Conservation (phyloP, 2,113 vertebrate species). For the Hiodon tergisus region DNA sequence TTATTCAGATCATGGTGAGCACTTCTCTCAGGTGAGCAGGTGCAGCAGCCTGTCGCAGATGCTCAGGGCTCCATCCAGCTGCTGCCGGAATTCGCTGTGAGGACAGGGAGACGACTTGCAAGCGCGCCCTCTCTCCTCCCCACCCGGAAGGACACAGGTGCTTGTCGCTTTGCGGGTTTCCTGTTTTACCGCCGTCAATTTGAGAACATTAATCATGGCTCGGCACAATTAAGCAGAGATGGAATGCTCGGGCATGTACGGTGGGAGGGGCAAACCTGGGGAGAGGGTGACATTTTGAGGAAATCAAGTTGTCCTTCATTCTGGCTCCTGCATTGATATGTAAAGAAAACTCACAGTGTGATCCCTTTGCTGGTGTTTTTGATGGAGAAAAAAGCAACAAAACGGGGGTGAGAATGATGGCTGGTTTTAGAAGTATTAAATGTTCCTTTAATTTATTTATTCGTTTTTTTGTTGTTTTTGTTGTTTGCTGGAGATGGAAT, state of each 20-base stretch:
- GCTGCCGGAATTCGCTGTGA: slow-evolving; percentile 39
- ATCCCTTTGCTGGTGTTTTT: no score
- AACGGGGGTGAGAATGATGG: not conserved
- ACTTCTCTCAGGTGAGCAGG: slow-evolving; percentile 58
- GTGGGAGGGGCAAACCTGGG: slow-evolving; percentile 45
- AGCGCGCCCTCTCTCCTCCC: not conserved
- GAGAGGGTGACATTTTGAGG: slow-evolving; percentile 54
- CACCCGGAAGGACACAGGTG: slow-evolving; percentile 35
- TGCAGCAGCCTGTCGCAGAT: slow-evolving; percentile 58
- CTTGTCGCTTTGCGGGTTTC: slow-evolving; percentile 22
- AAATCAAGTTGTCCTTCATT: slow-evolving; percentile 54
- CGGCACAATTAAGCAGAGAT: slow-evolving; percentile 55
- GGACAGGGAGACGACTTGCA: not conserved
- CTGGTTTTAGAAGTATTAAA: no score
- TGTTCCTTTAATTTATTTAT: no score
- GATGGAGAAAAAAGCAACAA: not conserved
- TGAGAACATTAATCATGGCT: slow-evolving; percentile 58
- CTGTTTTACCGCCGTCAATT: slow-evolving; percentile 39
- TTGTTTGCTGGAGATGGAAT: no score
- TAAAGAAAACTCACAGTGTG: not conserved
- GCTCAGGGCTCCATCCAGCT: slow-evolving; percentile 56
- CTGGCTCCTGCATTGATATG: no score
- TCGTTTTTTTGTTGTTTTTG: no score
- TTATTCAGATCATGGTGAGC: not conserved
- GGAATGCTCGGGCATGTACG: slow-evolving; percentile 40